Percentiles rank a stretch among this genome's conserved stretches.
Conservation (phyloP, 2,113 vertebrate species). For the Zosterops borbonicus region DNA sequence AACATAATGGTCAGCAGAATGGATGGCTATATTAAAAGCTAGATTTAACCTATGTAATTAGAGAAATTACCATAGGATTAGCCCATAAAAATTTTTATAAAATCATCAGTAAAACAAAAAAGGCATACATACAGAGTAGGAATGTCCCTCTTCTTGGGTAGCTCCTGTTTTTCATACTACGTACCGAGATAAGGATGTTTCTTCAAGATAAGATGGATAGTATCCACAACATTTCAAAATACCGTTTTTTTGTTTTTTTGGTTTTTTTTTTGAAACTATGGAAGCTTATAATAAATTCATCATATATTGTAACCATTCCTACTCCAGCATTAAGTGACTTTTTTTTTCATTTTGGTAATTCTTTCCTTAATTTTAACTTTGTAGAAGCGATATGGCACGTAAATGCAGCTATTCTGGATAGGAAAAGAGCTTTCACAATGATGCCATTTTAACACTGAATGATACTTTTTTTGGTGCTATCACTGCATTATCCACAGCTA, state of each 20-base stretch:
- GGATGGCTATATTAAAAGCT: neutral
- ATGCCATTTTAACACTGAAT: conserved; percentile 12
- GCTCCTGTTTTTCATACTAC: neutral
- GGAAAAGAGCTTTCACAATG: conserved; percentile 18
- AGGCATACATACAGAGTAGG: neutral
- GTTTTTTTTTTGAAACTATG: neutral
- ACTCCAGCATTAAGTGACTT: neutral
- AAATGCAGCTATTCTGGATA: conserved; percentile 39
- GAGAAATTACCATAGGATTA: neutral
- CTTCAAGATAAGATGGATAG: neutral
- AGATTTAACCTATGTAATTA: neutral
- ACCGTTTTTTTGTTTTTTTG: no score
- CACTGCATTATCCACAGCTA: conserved; percentile 54
- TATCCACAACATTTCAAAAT: neutral
- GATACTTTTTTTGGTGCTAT: conserved; percentile 36
- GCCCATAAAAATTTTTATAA: rapidly evolving
- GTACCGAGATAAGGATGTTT: neutral
- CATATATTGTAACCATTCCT: neutral
- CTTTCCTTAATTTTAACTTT: neutral
- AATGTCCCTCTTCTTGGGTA: neutral
- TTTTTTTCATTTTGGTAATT: neutral
- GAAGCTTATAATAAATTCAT: neutral
- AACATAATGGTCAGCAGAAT: neutral
- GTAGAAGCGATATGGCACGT: neutral
- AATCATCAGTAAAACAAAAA: neutral